Percentiles rank a stretch among this genome's conserved stretches.
Evolutionary conservation across 2,113 vertebrate species (phyloP).

Genomic region (Oryctolagus cuniculus): mOryCun1.1 NC_091435.1:27794501-27795000

Average conservation of each 20-base stretch:
- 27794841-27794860: conserved; percentile 83
- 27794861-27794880: conserved; percentile 84
- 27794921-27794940: conserved; percentile 38
- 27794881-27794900: conserved; percentile 58
- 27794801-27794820: conserved; percentile 75
- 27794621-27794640: background rate
- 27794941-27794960: conserved; percentile 54
- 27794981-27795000: conserved; percentile 80
- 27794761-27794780: conserved; percentile 78
- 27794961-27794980: conserved; percentile 59
- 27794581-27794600: background rate
- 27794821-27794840: conserved; percentile 66
- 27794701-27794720: conserved; percentile 66
- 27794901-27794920: conserved; percentile 65
- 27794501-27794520: conserved; percentile 36
- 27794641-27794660: conserved; percentile 65
- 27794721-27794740: conserved; percentile 65
- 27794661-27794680: background rate
- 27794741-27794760: conserved; percentile 73
- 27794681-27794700: conserved; percentile 9
- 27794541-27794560: conserved; percentile 74
- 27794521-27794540: conserved; percentile 55
- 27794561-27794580: conserved; percentile 58
- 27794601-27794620: background rate
- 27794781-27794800: conserved; percentile 68